Percentiles rank a stretch among this genome's conserved stretches.
These are phyloP conservation scores for Phalloptychus januarius DNA, from an alignment of 2,797 vertebrate genomes.

Conservation along the genomic window DNA sequence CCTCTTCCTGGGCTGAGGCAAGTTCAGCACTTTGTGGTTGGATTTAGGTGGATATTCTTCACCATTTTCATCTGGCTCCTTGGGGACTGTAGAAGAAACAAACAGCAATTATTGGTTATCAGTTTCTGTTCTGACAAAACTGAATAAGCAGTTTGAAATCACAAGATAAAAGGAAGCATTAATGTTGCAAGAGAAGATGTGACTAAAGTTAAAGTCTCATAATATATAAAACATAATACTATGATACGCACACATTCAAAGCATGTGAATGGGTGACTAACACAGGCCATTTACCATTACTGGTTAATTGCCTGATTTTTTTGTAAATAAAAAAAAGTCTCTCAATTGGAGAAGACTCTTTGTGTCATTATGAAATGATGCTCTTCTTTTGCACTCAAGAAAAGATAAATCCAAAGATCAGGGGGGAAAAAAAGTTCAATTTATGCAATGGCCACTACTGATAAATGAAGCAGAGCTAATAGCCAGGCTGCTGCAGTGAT, in stretches of 20 bases:
- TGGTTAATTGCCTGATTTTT: not conserved
- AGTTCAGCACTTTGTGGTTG: conserved; percentile 80
- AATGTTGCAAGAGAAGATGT: not conserved
- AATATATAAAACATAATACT: not conserved
- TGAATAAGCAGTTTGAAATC: not conserved
- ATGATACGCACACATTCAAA: too few relatives aligned
- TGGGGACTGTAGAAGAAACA: conserved; percentile 77
- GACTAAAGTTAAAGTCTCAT: not conserved
- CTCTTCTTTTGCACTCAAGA: too few relatives aligned
- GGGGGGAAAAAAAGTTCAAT: too few relatives aligned
- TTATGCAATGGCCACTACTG: too few relatives aligned
- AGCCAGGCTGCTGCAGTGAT: not conserved
- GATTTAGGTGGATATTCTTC: conserved; percentile 76
- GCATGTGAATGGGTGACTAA: too few relatives aligned
- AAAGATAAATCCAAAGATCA: too few relatives aligned
- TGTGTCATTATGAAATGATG: too few relatives aligned
- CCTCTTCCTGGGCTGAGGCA: conserved; percentile 87
- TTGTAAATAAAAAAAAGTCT: not conserved
- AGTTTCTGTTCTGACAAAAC: not conserved
- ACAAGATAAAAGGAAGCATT: not conserved
- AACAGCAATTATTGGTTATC: not conserved
- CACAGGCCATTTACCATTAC: not conserved
- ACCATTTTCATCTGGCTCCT: conserved; percentile 80
- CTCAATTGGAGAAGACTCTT: too few relatives aligned
- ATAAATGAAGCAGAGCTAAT: too few relatives aligned